These are phyloP conservation scores for Anastrepha obliqua DNA, from an alignment of 1,140 invertebrate species.

Conservation along the genomic window DNA sequence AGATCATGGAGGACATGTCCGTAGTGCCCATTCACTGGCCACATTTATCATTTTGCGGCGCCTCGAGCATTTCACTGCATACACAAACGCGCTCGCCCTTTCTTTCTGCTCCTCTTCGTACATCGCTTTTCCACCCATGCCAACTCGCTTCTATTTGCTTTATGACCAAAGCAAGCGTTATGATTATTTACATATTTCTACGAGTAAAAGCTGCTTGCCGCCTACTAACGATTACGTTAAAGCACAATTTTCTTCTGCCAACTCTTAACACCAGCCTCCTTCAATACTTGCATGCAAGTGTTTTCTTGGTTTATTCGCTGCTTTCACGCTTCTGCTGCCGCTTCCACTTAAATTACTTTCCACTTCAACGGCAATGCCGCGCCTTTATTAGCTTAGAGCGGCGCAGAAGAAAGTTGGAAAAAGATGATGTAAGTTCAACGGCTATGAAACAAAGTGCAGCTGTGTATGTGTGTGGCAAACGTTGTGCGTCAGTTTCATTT, in stretches of 20 bases:
- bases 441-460: background rate
- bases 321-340: background rate
- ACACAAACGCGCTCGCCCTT: background rate
- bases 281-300: background rate
- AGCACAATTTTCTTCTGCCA: background rate
- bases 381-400: slow-evolving; percentile 18
- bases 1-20: no score
- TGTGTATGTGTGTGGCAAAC: background rate
- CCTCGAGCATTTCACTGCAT: background rate
- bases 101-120: background rate
- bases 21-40: background rate
- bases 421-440: background rate
- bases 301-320: background rate
- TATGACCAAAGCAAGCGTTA: slow-evolving; percentile 30
- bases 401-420: background rate
- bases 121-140: background rate
- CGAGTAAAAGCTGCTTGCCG: background rate
- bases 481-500: slow-evolving; percentile 10
- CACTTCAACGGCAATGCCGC: slow-evolving; percentile 4
- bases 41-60: background rate
- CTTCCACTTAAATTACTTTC: slow-evolving; percentile 37
- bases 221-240: background rate
- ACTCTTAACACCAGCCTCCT: background rate
- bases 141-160: background rate
- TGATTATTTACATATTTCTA: slow-evolving; percentile 24